Conservation (phyloP, 2,888 invertebrate genomes). For the Drosophila anomalata region DNA sequence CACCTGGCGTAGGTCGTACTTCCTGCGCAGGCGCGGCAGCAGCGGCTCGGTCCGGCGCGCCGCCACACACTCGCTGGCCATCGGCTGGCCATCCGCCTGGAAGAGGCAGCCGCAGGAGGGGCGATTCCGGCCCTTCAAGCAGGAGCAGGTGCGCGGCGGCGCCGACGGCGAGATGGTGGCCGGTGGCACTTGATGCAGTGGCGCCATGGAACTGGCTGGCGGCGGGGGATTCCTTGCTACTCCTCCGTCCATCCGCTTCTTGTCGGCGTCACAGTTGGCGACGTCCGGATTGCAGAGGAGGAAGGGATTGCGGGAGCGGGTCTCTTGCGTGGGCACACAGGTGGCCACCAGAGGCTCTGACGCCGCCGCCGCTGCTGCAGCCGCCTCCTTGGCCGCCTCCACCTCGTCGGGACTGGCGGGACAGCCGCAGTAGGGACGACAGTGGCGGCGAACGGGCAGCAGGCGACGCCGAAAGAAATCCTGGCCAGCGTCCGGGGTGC, state of each 20-base stretch:
- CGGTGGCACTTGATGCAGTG: neutral
- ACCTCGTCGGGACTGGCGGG: neutral
- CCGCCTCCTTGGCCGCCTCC: neutral
- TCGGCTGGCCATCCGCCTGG: constrained; percentile 62
- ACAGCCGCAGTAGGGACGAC: neutral
- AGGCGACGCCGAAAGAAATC: neutral
- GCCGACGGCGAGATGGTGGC: constrained; percentile 1
- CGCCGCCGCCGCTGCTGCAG: neutral
- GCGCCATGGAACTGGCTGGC: neutral
- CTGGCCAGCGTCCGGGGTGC: neutral
- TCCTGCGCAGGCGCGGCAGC: constrained; percentile 44
- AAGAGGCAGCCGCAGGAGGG: constrained; percentile 30
- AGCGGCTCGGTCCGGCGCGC: constrained; percentile 32
- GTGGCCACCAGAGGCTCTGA: neutral
- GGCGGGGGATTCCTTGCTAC: neutral
- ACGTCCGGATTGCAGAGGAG: neutral
- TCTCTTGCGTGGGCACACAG: constrained; percentile 1
- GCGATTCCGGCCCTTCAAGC: neutral
- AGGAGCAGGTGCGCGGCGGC: constrained; percentile 2
- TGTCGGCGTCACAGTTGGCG: no score
- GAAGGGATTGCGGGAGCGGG: constrained; percentile 9
- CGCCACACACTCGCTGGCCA: constrained; percentile 48
- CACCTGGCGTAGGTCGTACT: constrained; percentile 41
- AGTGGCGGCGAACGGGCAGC: neutral
- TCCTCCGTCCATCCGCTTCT: neutral